A percentile compares a stretch with the other conserved stretches of the same genome.
These are phyloP conservation scores for Hyposmocoma kahamanoa DNA, from an alignment of 1,140 invertebrate species.

Conservation along the genomic window DNA sequence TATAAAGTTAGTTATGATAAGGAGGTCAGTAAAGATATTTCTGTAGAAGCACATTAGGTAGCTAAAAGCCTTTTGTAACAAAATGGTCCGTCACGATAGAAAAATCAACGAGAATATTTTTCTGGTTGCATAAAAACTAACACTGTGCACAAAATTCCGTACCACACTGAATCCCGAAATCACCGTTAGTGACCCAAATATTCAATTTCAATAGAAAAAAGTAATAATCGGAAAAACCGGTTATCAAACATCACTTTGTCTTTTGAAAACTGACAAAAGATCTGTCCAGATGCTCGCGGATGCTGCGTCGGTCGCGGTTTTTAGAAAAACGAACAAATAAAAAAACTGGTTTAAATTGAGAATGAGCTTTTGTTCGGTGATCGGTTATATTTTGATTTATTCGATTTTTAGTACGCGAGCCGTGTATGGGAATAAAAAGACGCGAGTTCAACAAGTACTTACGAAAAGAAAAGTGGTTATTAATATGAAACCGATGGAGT, in stretches of 20 bases:
- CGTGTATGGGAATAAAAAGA: slow-evolving; percentile 55
- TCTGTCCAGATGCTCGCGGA: slow-evolving; percentile 57
- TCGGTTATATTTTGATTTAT: slow-evolving; percentile 71
- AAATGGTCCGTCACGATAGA: no score
- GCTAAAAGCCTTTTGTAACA: no score
- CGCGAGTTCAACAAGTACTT: slow-evolving; percentile 60
- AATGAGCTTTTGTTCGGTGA: slow-evolving; percentile 60
- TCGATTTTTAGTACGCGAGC: slow-evolving; percentile 62
- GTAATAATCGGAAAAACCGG: slow-evolving; percentile 51
- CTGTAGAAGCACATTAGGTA: no score
- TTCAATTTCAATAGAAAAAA: slow-evolving; percentile 19
- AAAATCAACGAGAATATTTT: no score
- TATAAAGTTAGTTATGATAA: no score
- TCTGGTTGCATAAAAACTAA: no score
- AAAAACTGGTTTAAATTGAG: slow-evolving; percentile 57
- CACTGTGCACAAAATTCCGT: no score
- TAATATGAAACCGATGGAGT: no score
- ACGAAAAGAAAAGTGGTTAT: slow-evolving; percentile 21
- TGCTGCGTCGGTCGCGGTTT: slow-evolving; percentile 46
- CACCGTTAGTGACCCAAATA: slow-evolving; percentile 61
- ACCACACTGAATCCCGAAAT: slow-evolving; percentile 19
- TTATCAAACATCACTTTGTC: slow-evolving; percentile 51
- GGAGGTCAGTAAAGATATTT: no score
- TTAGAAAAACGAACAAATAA: slow-evolving; percentile 26
- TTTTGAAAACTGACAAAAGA: slow-evolving; percentile 45